phyloP scores from a whole-genome alignment of 2,888 invertebrate species.

The Tipula unca region DNA sequence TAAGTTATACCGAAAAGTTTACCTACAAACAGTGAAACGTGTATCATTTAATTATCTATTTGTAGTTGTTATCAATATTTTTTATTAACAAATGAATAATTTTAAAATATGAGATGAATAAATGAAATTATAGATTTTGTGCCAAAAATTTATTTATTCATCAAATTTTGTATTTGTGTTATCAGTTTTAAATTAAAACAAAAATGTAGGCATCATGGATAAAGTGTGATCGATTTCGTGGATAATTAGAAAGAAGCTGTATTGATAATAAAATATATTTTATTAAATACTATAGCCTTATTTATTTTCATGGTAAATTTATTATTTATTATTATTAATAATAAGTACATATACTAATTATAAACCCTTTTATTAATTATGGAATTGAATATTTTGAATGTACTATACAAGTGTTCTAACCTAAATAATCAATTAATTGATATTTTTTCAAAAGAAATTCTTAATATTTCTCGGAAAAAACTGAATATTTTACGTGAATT shows the following conservation, averaged over 20 bases:
- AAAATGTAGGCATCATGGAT: not conserved
- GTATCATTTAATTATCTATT: not conserved
- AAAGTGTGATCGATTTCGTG: not conserved
- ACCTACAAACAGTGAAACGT: not conserved
- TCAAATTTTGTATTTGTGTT: not conserved
- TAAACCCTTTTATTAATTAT: not conserved
- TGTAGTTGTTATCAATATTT: not conserved
- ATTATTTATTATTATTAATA: not conserved
- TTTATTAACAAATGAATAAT: not conserved
- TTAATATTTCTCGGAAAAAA: not conserved
- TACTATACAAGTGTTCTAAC: not conserved
- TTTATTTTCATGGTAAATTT: not conserved
- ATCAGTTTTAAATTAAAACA: not conserved
- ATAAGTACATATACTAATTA: too few species aligned
- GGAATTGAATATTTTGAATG: not conserved
- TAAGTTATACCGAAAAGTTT: not conserved
- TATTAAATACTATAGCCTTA: too few species aligned
- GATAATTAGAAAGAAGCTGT: not conserved
- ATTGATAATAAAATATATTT: not conserved
- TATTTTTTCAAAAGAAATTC: not conserved
- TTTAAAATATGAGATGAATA: not conserved
- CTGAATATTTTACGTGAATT: slow-evolving; percentile 14
- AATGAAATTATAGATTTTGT: not conserved
- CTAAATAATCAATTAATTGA: not conserved
- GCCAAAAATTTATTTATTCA: not conserved